Evolutionary conservation across 1,140 invertebrate genomes (phyloP), one percentile per base, ranked within the genome.

Genomic region (Calycopis cecrops): DNA sequence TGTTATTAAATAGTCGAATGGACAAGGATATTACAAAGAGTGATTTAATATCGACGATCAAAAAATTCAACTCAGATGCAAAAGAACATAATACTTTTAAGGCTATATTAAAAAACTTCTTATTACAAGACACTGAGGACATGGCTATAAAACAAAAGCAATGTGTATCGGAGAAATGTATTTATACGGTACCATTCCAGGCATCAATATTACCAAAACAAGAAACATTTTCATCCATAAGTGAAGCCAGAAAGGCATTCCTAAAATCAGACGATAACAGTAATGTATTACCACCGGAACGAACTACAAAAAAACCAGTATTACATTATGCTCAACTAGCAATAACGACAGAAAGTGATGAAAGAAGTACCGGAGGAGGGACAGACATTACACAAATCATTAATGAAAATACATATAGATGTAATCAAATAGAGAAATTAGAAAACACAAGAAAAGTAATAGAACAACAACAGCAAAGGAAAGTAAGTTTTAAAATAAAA

Each of bases 401-500:
- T 34, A 60, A 56, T 44, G 12, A 44, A 35, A 33, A 35, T 8
- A 75, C 79, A 69, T 59, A 66, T 17, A 77, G 71, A 62, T 54
- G 59, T 38, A 49, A 47, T 44, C 21, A 57, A 54, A 48, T 49
- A 48, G 6, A 67, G 62, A 40, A 55, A 69, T 52, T 52, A 76
- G 40, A 65, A 35, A 71, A 67, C 57, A 53, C 65, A 16, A 75
- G 76, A 65, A 83, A 77, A 70, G 79, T 68, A 69, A 40, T 74
- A 18, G 71, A 82, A 60, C 68, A 73, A 49, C 69, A 76, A 62
- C 72, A 82, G 63, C 69, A 80, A 64, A 79, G 85, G 62, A 89
- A 88, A 84, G 78, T 88, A 6, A 89, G 87, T 60, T 89, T 89
- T 65, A 89, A 89, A 84, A 81, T 82, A 34, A 87, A 83, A 72